Evolutionary conservation across 1,140 invertebrate genomes (phyloP), one percentile per base, ranked within the genome.

Genomic region (Charaxes varanes): DNA sequence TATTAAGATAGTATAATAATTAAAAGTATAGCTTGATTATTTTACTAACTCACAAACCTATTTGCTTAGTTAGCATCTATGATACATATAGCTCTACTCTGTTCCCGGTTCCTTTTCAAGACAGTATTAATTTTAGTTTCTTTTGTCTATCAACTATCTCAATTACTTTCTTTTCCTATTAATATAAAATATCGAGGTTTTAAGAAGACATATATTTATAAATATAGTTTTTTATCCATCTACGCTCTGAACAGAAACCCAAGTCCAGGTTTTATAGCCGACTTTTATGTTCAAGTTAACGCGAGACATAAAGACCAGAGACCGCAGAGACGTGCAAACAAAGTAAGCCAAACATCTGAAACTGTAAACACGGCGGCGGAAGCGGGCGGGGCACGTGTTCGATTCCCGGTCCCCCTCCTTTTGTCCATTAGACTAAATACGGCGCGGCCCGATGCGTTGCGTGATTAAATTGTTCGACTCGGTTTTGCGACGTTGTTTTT

Each of bases 371-470:
- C 13, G 23, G 18, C 7, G 28, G 34, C 28, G 46, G 46, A 49
- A 49, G 46, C 40, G 40, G 46, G 46, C 45, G 38, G 45, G 45
- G 37, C 45, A 48, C 38, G 45, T 48, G 45, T 41, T 48, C 37
- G 22, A 31, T 41, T 41, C 45, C 32, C 37, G 17, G 37, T 41
- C 45, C 44, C 45, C 44, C 38, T 47, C 44, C 38, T 23, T 41
- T 42, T 27, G 28, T 40, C 43, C 46, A 50, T 50, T 50, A 50
- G 16, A 50, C 46, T 50, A 50, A 50, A 50, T 50, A 38, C 41
- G 40, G 46, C 38, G 38, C 46, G 46, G 41, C 34, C 35, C 38
- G 27, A 11, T 42, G 13, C 26, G 26, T 15, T 26, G 30, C 19
- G 12, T 31, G 33, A 44, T 44, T 44, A 30, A 17, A 37, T 44